Conservation (phyloP, 2,797 vertebrate species). For the Hippocampus kuda region DNA sequence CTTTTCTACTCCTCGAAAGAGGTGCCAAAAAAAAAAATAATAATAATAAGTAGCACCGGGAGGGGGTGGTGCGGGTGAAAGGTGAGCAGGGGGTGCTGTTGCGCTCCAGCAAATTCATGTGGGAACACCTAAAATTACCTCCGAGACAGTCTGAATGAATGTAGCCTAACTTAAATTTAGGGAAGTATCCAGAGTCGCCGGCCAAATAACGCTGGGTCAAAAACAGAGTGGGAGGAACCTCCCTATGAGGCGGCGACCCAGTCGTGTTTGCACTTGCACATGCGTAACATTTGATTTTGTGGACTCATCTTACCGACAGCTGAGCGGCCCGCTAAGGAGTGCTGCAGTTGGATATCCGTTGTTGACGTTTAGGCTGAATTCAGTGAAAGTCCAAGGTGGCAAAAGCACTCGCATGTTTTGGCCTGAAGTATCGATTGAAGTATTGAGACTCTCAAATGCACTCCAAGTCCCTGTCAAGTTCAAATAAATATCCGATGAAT, state of each 20-base stretch:
- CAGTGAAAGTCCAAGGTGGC: neutral
- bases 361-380: constrained; percentile 12
- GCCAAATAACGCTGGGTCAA: neutral
- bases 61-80: neutral
- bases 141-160: neutral
- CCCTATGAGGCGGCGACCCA: neutral
- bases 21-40: neutral
- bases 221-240: neutral
- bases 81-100: neutral
- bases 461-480: too few species aligned
- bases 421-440: neutral
- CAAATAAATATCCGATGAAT: too few species aligned
- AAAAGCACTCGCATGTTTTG: neutral
- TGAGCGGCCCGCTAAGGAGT: constrained; percentile 10
- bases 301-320: constrained; percentile 40
- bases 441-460: too few species aligned
- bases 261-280: constrained; percentile 6
- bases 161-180: neutral
- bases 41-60: neutral
- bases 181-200: neutral
- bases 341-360: neutral
- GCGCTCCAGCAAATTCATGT: neutral
- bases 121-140: neutral
- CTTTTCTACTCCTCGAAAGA: neutral
- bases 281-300: constrained; percentile 17